These are phyloP conservation scores for Pomatostomus ruficeps DNA, from an alignment of 2,113 vertebrate species.

Conservation along the genomic window DNA sequence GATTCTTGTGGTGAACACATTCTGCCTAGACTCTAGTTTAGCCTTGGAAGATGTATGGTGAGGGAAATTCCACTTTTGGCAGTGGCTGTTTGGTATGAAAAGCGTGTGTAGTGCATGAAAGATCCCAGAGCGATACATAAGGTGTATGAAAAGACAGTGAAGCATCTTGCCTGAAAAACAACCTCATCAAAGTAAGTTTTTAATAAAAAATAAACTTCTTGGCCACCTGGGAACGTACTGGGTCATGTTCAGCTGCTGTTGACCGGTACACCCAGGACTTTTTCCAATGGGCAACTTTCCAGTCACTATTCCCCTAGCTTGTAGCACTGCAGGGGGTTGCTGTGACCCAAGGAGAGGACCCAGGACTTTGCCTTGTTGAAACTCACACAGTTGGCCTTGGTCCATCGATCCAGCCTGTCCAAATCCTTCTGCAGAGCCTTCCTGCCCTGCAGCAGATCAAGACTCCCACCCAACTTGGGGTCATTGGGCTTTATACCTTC, in stretches of 20 bases:
- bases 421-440: neutral
- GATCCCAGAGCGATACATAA: neutral
- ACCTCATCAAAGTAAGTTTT: neutral
- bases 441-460: neutral
- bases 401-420: neutral
- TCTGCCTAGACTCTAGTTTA: neutral
- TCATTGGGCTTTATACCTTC: neutral
- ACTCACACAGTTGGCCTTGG: neutral
- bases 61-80: neutral
- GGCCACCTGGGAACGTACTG: neutral
- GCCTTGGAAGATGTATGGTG: neutral
- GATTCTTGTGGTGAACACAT: neutral
- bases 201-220: neutral
- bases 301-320: neutral
- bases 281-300: neutral
- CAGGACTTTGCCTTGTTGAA: neutral
- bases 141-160: neutral
- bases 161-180: neutral
- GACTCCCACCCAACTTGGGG: fast-evolving
- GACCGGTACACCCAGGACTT: neutral
- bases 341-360: neutral
- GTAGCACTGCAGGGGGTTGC: neutral
- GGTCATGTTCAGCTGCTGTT: neutral
- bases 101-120: neutral
- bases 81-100: neutral